Conservation (phyloP, 2,888 invertebrate genomes). For the Dorcus parallelipipedus region DNA sequence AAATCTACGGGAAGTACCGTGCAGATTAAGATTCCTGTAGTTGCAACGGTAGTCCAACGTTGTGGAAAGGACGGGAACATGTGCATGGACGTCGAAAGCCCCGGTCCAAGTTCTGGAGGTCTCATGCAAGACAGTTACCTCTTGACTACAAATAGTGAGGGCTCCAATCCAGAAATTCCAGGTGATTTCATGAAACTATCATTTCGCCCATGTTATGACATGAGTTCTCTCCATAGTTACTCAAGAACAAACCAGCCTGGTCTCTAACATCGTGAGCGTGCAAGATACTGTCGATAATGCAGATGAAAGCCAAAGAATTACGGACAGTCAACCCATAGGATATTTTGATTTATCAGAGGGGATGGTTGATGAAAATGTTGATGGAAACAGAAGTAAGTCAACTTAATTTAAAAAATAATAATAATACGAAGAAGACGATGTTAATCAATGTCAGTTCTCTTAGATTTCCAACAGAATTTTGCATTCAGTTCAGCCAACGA, state of each 20-base stretch:
- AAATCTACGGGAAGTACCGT: slow-evolving; percentile 37
- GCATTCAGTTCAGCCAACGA: slow-evolving; percentile 2
- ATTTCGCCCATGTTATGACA: too few species aligned
- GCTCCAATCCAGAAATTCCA: too few species aligned
- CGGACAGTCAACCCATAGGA: not conserved
- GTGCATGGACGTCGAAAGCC: slow-evolving; percentile 45
- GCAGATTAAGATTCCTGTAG: slow-evolving; percentile 47
- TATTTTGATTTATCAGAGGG: slow-evolving; percentile 12
- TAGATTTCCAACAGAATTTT: slow-evolving; percentile 11
- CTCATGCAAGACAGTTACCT: slow-evolving; percentile 20
- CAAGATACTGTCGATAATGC: too few species aligned
- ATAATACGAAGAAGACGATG: not conserved
- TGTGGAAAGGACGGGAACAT: slow-evolving; percentile 39
- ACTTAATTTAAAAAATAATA: not conserved
- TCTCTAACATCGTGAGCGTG: too few species aligned
- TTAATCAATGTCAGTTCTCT: not conserved
- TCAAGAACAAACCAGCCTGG: too few species aligned
- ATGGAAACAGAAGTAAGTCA: slow-evolving; percentile 5
- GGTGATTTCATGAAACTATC: not conserved
- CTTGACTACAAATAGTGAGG: slow-evolving; percentile 17
- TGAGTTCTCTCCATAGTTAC: too few species aligned
- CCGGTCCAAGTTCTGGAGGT: slow-evolving; percentile 37
- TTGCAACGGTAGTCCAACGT: slow-evolving; percentile 47
- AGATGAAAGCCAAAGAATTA: too few species aligned
- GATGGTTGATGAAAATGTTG: slow-evolving; percentile 2